phyloP scores from a whole-genome alignment of 2,797 vertebrate species.

The Gouania willdenowi region DNA sequence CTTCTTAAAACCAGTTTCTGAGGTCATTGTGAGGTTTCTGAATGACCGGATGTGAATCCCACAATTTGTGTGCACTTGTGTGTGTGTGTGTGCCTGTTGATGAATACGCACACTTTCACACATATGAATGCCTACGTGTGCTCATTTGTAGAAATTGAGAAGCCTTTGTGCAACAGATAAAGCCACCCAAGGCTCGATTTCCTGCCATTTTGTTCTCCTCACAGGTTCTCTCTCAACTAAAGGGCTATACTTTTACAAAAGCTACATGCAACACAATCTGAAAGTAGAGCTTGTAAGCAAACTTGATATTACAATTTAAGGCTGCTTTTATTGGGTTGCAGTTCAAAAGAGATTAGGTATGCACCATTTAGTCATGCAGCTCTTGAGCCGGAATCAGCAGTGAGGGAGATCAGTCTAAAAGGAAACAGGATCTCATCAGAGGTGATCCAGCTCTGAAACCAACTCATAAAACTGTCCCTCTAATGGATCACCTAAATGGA shows the following conservation, averaged over 20 bases:
- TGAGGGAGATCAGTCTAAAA: slow-evolving; percentile 62
- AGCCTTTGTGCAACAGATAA: neutral
- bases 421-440: slow-evolving; percentile 70
- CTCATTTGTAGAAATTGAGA: neutral
- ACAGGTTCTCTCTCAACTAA: slow-evolving; percentile 6
- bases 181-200: slow-evolving; percentile 12
- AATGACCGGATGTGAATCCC: slow-evolving; percentile 22
- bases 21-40: slow-evolving; percentile 48
- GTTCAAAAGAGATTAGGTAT: slow-evolving; percentile 75
- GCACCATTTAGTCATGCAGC: slow-evolving; percentile 72
- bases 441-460: slow-evolving; percentile 65
- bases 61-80: no score
- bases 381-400: slow-evolving; percentile 62
- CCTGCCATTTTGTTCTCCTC: slow-evolving; percentile 2
- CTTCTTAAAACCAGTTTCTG: slow-evolving; percentile 28
- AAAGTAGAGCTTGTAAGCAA: slow-evolving; percentile 68
- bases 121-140: neutral
- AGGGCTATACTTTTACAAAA: slow-evolving; percentile 47
- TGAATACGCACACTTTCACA: neutral
- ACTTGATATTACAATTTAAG: slow-evolving; percentile 68
- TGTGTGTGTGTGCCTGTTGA: neutral
- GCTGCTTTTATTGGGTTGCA: slow-evolving; percentile 60
- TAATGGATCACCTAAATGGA: slow-evolving; percentile 60
- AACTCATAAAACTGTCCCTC: slow-evolving; percentile 69
- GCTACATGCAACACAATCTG: slow-evolving; percentile 59